Conservation (phyloP, 2,113 vertebrate genomes). For the Pseudorasbora parva region DNA sequence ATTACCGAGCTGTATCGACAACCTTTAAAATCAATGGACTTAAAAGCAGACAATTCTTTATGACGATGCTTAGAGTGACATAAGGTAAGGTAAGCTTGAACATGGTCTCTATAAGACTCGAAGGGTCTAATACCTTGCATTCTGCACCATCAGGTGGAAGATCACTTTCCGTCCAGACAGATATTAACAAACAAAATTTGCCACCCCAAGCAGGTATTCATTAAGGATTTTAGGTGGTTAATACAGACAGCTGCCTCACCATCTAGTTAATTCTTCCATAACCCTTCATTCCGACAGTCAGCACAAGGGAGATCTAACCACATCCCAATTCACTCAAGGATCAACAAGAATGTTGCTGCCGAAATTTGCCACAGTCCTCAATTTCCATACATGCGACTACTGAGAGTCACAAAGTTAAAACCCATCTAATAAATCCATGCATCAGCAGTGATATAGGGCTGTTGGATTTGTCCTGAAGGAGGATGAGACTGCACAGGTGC, state of each 20-base stretch:
- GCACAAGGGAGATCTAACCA: neutral
- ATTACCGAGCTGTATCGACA: neutral
- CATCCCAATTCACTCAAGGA: neutral
- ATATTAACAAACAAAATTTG: slow-evolving; percentile 56
- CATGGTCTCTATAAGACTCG: neutral
- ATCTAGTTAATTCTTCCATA: neutral
- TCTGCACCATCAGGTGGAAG: neutral
- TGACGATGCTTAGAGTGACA: neutral
- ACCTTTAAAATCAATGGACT: neutral
- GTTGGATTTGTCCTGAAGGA: neutral
- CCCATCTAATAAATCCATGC: slow-evolving; percentile 17
- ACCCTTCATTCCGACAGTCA: neutral
- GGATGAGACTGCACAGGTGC: slow-evolving; percentile 16
- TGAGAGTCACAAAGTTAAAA: slow-evolving; percentile 12
- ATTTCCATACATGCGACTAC: slow-evolving; percentile 12
- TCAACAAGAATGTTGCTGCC: neutral
- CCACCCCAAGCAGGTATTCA: neutral
- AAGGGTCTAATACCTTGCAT: neutral
- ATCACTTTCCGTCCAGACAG: neutral
- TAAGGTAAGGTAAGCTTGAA: neutral
- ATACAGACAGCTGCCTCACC: neutral
- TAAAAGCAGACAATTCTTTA: neutral
- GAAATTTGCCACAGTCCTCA: neutral
- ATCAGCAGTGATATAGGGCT: slow-evolving; percentile 3
- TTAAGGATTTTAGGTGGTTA: neutral